Percentiles rank a stretch among this genome's conserved stretches.
Conservation (phyloP, 2,113 vertebrate species). For the Antechinus flavipes region DNA sequence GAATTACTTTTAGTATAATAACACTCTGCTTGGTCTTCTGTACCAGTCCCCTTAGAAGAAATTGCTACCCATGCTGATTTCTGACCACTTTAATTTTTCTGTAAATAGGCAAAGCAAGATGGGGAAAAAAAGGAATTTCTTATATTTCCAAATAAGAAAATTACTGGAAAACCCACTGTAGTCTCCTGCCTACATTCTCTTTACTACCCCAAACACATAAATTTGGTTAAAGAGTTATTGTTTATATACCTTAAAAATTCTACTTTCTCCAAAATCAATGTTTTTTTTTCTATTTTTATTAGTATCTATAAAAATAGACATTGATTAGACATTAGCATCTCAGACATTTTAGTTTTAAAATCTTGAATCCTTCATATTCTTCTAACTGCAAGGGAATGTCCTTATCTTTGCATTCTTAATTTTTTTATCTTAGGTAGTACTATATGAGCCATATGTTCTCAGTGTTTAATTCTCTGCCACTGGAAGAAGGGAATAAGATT, state of each 20-base stretch:
- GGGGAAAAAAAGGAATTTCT: background rate
- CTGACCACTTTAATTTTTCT: background rate
- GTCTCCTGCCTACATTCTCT: constrained; percentile 3
- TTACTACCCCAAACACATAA: background rate
- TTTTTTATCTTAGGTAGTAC: background rate
- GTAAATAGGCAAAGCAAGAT: background rate
- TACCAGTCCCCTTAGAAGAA: background rate
- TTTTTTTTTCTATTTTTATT: background rate
- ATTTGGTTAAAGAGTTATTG: constrained; percentile 10
- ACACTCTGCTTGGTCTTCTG: background rate
- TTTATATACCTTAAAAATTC: background rate
- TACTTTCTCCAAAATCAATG: background rate
- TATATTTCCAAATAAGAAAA: background rate
- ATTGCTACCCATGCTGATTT: background rate
- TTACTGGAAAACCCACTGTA: constrained; percentile 3
- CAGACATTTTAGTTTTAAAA: background rate
- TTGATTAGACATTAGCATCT: background rate
- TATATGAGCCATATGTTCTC: background rate
- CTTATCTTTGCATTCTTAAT: background rate
- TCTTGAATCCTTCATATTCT: background rate
- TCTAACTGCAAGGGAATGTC: background rate
- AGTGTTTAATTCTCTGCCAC: background rate
- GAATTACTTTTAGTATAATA: background rate
- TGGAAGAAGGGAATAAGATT: background rate
- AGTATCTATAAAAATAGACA: background rate